Conservation (phyloP, 2,113 vertebrate species). For the Ceyx melanurus region DNA sequence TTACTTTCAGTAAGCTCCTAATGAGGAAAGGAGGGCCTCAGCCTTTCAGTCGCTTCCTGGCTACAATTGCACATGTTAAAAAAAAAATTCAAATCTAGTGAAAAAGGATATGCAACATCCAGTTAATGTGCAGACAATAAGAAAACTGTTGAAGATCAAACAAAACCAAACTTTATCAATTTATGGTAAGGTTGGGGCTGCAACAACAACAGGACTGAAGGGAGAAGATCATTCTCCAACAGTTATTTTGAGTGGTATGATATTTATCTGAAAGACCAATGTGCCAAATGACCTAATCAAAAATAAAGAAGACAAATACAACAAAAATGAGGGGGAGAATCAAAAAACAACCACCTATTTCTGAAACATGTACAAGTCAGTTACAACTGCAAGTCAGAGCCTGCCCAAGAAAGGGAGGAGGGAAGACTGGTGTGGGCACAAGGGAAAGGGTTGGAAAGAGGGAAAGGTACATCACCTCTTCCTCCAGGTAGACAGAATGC, state of each 20-base stretch:
- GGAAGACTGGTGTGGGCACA: background rate
- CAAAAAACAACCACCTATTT: background rate
- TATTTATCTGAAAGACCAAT: rapidly evolving
- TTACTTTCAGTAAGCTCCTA: background rate
- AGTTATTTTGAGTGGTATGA: background rate
- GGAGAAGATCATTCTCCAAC: background rate
- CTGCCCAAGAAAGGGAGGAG: background rate
- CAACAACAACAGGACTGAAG: background rate
- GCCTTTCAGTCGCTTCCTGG: background rate
- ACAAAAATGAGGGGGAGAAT: background rate
- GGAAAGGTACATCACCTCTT: background rate
- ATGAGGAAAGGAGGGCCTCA: background rate
- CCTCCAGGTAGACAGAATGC: background rate
- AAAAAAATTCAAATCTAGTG: background rate
- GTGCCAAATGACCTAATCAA: background rate
- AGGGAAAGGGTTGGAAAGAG: background rate
- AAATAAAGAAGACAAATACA: background rate
- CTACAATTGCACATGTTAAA: background rate
- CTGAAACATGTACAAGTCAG: background rate
- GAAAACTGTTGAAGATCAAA: background rate
- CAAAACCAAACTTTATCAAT: background rate
- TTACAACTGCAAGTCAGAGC: background rate
- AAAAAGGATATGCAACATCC: background rate
- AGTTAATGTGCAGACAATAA: background rate
- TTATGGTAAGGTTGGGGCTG: background rate